phyloP scores from a whole-genome alignment of 2,113 vertebrate species.

The Pycnonotus jocosus region DNA sequence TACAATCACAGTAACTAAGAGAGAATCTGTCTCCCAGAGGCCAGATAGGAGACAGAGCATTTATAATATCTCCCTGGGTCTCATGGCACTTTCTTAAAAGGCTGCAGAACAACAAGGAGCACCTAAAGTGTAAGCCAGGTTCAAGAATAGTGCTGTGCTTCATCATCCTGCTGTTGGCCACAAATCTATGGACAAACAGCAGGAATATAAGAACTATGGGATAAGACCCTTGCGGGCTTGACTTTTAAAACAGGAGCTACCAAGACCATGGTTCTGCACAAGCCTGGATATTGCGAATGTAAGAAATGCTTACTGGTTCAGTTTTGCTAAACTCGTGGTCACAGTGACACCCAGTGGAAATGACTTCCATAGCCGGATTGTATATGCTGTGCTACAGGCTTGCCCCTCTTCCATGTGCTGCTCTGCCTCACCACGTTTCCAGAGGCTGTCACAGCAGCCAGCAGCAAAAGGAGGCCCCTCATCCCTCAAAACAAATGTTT shows the following conservation, averaged over 20 bases:
- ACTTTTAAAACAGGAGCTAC: background rate
- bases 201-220: rapidly evolving
- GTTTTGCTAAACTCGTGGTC: background rate
- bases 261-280: background rate
- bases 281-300: background rate
- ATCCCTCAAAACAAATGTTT: background rate
- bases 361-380: background rate
- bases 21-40: background rate
- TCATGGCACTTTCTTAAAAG: background rate
- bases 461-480: background rate
- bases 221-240: background rate
- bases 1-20: background rate
- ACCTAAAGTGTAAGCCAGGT: background rate
- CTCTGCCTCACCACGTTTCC: background rate
- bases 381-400: rapidly evolving
- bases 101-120: background rate
- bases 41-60: rapidly evolving
- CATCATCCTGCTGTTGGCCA: background rate
- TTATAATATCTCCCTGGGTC: background rate
- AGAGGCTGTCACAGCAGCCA: background rate
- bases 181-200: rapidly evolving
- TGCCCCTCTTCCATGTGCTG: background rate
- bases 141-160: background rate
- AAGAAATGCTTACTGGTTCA: background rate
- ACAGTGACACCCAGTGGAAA: conserved; percentile 23